Conservation (phyloP, 1,140 invertebrate species). For the Ceratosolen fusciceps region DNA sequence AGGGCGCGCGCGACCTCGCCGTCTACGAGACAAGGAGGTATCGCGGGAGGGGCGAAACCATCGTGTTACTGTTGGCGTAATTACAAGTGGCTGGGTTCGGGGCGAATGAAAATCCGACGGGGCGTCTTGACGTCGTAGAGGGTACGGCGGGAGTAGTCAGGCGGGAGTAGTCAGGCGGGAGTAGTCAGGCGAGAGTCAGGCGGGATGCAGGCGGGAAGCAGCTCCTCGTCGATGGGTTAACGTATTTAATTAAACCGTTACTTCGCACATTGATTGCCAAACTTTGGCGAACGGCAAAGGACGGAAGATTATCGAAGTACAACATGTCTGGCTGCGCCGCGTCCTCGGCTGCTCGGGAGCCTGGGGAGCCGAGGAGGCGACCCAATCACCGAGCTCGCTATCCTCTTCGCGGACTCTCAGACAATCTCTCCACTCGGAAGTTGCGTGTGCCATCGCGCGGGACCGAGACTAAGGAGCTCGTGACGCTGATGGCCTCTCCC, state of each 20-base stretch:
- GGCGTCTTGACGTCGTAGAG: background rate
- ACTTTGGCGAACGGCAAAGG: constrained; percentile 59
- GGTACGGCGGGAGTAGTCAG: background rate
- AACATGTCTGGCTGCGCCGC: constrained; percentile 32
- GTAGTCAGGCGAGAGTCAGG: background rate
- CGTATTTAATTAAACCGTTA: constrained; percentile 67
- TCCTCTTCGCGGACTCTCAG: constrained; percentile 32
- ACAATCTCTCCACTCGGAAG: constrained; percentile 37
- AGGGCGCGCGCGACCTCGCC: no score
- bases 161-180: background rate
- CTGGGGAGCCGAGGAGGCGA: constrained; percentile 54
- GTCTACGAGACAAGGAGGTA: no score
- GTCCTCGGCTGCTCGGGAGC: constrained; percentile 43
- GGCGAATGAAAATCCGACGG: background rate
- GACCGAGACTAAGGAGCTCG: background rate
- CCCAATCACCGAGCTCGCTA: constrained; percentile 49
- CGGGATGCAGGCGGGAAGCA: constrained; percentile 33
- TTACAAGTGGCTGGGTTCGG: background rate
- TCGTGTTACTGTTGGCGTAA: background rate
- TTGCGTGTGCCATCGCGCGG: constrained; percentile 2
- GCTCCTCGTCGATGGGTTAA: constrained; percentile 59
- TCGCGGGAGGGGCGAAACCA: constrained; percentile 2
- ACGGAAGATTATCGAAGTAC: constrained; percentile 63
- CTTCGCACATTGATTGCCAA: constrained; percentile 65
- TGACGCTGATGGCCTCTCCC: constrained; percentile 13